phyloP scores from a whole-genome alignment of 23 tunicate species.

The Ascidia mentula region DNA sequence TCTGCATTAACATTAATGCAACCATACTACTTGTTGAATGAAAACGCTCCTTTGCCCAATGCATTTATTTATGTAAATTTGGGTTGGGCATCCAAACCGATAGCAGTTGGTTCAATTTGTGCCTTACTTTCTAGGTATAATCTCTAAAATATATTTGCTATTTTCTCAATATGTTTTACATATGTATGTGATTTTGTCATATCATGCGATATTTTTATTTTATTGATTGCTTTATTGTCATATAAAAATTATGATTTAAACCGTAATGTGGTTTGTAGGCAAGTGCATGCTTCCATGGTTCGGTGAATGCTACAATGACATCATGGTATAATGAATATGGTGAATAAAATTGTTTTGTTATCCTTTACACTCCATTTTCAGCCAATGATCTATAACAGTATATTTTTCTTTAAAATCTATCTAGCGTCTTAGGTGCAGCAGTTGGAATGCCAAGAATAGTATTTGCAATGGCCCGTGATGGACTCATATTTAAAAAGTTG shows the following conservation, averaged over 20 bases:
- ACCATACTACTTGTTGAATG: conserved; percentile 85
- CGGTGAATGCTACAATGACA: neutral
- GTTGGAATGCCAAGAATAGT: conserved; percentile 97
- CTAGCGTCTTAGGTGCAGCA: conserved; percentile 78
- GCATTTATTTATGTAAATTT: conserved; percentile 55
- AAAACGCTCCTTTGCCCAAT: conserved; percentile 73
- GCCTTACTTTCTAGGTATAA: conserved; percentile 80
- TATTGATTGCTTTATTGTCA: neutral
- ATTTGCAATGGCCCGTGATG: conserved; percentile 95
- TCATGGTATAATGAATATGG: neutral
- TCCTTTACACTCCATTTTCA: too few species aligned
- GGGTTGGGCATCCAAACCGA: conserved; percentile 64
- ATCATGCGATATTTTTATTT: neutral
- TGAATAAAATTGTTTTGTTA: too few species aligned
- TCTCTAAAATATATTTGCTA: too few species aligned
- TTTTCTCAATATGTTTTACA: too few species aligned
- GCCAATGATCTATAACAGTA: too few species aligned
- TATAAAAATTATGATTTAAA: too few species aligned
- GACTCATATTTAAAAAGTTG: conserved; percentile 67
- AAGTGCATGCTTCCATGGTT: neutral
- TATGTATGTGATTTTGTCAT: conserved; percentile 8
- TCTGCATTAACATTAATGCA: conserved; percentile 83
- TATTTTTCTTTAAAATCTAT: too few species aligned
- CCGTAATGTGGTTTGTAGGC: too few species aligned
- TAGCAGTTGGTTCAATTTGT: conserved; percentile 80